Base-by-base conservation (phyloP, 2,888 invertebrate species). In the Heteropelma amictum region DNA sequence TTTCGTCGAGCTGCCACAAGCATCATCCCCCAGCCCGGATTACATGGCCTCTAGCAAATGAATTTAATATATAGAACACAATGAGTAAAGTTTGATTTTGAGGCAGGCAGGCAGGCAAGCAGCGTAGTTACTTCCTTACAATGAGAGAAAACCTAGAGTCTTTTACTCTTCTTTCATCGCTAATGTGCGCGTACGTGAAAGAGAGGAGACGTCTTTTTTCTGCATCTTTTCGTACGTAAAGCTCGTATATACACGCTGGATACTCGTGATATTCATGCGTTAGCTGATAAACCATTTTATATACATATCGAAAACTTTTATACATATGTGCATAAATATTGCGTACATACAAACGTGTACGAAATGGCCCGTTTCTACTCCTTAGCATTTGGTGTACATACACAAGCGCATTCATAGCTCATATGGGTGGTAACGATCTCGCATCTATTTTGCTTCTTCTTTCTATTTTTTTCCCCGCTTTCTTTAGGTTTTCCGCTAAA, bases 81-180 rank as follows among this genome's bases (percentile, higher is more conserved):
- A 23, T 28, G 47, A 68, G 19, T 10, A 47, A 68, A 68, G 56
- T 56, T 45, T 56, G 47, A 63, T 63, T 35, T 67, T 19, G 72
- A 38, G 54, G 72, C 47, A 58, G 63, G 73, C 28, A 68, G 35
- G 65, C 60, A 42, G 42, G 58, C 64, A 64, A 70, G 58, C 74
- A 38, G 70, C 35, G 68, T 77, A 79, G 84, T 82, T 85, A 83
- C 81, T 83, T 83, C 78, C 82, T 84, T 82, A 81, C 84, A 85
- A 84, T 84, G 82, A 84, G 83, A 83, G 83, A 82, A 83, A 79
- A 77, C 60, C 64, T 53, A 49, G 58, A 63, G 68, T 35, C 70
- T 51, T 30, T 23, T 28, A 49, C 51, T 47, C 14, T 35, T 26
- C 26, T 35, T 23, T 28, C 28, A n/a, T 8, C 30, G 12, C 42